phyloP scores from a whole-genome alignment of 1,140 invertebrate species.

The Solenopsis invicta region DNA sequence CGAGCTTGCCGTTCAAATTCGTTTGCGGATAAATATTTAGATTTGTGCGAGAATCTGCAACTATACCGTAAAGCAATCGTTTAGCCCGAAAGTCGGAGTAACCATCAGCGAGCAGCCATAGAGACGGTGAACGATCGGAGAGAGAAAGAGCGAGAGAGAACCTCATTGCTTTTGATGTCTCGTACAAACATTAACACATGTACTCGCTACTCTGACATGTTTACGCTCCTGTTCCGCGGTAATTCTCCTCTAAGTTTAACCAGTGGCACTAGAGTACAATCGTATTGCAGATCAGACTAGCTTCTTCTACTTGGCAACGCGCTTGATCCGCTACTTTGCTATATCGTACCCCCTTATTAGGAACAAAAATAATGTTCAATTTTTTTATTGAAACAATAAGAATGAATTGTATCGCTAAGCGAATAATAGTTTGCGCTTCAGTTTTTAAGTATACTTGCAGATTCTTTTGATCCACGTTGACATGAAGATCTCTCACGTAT shows the following conservation, averaged over 20 bases:
- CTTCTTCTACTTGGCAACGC: constrained; percentile 62
- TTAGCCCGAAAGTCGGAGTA: constrained; percentile 55
- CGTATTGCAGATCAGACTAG: constrained; percentile 56
- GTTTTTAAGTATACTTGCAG: neutral
- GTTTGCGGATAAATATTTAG: constrained; percentile 66
- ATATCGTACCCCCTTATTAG: neutral
- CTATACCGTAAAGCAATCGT: constrained; percentile 72
- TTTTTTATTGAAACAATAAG: neutral
- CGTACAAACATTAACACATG: constrained; percentile 86
- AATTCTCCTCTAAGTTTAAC: constrained; percentile 82
- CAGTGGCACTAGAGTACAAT: constrained; percentile 75
- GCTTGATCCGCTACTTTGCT: constrained; percentile 50
- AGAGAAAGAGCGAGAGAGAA: constrained; percentile 60
- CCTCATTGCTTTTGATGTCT: constrained; percentile 85
- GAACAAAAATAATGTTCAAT: neutral
- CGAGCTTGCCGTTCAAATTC: constrained; percentile 35
- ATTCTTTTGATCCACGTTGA: neutral
- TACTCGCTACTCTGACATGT: constrained; percentile 84
- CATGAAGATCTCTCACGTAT: neutral
- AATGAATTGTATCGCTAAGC: neutral
- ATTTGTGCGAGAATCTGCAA: constrained; percentile 70
- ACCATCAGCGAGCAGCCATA: constrained; percentile 65
- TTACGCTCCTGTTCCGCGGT: constrained; percentile 82
- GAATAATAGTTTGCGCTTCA: neutral
- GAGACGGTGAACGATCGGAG: constrained; percentile 64